These are phyloP conservation scores for Corynorhinus townsendii DNA, from an alignment of 2,113 vertebrate genomes.

Conservation along the genomic window DNA sequence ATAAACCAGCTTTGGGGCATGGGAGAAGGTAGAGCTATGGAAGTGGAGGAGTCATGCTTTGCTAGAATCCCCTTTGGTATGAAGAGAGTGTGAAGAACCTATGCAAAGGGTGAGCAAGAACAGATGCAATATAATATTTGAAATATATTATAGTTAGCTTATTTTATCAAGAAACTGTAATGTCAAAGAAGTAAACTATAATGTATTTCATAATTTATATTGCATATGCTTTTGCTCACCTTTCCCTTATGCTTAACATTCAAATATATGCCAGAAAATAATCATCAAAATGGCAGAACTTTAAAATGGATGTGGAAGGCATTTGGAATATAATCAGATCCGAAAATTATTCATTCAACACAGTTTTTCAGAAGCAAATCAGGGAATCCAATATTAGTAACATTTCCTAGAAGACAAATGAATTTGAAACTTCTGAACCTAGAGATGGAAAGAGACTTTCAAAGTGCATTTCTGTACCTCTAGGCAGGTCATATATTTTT, in stretches of 20 bases:
- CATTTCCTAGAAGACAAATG: conserved; percentile 19
- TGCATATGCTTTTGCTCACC: conserved; percentile 17
- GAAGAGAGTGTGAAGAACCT: background rate
- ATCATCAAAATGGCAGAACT: conserved; percentile 42
- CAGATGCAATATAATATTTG: background rate
- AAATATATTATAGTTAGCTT: background rate
- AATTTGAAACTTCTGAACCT: background rate
- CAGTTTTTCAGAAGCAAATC: background rate
- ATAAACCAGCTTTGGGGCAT: background rate
- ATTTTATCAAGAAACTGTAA: background rate
- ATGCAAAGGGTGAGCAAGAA: background rate
- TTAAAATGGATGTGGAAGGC: conserved; percentile 38
- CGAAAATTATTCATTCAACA: conserved; percentile 34
- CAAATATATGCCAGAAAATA: conserved; percentile 40
- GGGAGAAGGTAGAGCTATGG: background rate
- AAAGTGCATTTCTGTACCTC: background rate
- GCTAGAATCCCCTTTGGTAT: background rate
- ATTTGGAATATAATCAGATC: conserved; percentile 36
- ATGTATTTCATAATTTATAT: conserved; percentile 2
- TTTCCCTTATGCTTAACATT: background rate
- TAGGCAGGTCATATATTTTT: background rate
- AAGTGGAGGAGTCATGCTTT: background rate
- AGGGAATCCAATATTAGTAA: background rate
- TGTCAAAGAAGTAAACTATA: background rate
- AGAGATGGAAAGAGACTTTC: background rate